phyloP scores from a whole-genome alignment of 2,797 vertebrate genomes.

The Valencia hispanica region DNA sequence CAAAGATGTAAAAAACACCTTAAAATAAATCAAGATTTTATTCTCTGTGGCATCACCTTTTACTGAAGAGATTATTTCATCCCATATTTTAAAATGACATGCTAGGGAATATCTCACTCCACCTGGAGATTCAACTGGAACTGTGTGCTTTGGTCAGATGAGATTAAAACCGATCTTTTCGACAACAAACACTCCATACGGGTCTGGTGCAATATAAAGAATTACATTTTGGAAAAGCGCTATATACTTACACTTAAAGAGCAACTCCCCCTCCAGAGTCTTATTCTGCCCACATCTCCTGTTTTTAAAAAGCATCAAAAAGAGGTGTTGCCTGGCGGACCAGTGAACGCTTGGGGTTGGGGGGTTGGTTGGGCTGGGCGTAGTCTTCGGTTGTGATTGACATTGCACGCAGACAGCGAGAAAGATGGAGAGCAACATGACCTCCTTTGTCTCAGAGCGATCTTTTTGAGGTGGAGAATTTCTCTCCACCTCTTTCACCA shows the following conservation, averaged over 20 bases:
- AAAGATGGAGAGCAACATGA: too few species aligned
- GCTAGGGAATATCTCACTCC: background rate
- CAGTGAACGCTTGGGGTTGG: too few species aligned
- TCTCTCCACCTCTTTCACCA: too few species aligned
- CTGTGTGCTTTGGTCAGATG: background rate
- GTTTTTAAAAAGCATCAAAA: too few species aligned
- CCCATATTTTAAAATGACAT: background rate
- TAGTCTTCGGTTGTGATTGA: too few species aligned
- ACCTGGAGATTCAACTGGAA: background rate
- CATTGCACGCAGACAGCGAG: too few species aligned
- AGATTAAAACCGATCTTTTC: background rate
- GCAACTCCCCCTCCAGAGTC: too few species aligned
- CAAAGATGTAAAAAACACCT: constrained; percentile 9
- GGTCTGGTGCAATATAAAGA: background rate
- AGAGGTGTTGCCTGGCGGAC: too few species aligned
- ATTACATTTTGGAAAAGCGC: background rate
- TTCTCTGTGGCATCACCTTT: background rate
- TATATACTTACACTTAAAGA: background rate
- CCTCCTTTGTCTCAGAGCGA: too few species aligned
- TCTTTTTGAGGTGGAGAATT: too few species aligned
- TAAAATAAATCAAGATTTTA: background rate
- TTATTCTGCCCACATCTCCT: too few species aligned
- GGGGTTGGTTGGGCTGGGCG: too few species aligned
- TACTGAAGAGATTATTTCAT: background rate
- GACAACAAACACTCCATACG: background rate